Conservation (phyloP, 2,888 invertebrate genomes). For the Chloroclysta siterata region DNA sequence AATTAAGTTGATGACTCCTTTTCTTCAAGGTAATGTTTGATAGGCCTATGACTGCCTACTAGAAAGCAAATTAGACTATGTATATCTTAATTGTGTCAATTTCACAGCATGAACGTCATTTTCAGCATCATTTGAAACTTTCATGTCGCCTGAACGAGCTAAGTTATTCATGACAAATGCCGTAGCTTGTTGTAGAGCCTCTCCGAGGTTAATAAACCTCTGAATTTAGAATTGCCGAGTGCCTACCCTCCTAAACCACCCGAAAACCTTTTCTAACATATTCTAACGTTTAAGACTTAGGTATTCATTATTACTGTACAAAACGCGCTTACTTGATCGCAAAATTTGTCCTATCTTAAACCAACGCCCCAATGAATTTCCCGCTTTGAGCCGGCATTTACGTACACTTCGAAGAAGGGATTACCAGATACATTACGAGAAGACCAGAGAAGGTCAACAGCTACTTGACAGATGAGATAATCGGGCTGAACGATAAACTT, state of each 20-base stretch:
- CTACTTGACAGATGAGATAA: neutral
- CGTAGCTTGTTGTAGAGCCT: constrained; percentile 3
- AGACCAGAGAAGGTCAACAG: constrained; percentile 22
- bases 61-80: too few species aligned
- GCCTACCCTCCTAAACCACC: constrained; percentile 55
- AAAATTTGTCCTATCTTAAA: constrained; percentile 76
- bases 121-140: neutral
- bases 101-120: neutral
- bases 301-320: constrained; percentile 77
- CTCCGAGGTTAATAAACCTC: constrained; percentile 9
- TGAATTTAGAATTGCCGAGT: constrained; percentile 52
- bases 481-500: too few species aligned
- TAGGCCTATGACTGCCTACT: neutral
- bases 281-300: constrained; percentile 70
- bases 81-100: neutral
- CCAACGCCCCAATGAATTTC: constrained; percentile 55
- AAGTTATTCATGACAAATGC: constrained; percentile 11
- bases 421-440: constrained; percentile 57
- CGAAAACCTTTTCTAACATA: constrained; percentile 69
- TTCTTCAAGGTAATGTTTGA: constrained; percentile 8
- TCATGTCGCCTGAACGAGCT: constrained; percentile 5
- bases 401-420: constrained; percentile 81
- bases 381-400: constrained; percentile 75
- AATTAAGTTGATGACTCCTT: constrained; percentile 14
- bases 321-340: constrained; percentile 77